These are phyloP conservation scores for Chironomus striatipennis DNA, from an alignment of 1,140 invertebrate genomes.

Conservation along the genomic window DNA sequence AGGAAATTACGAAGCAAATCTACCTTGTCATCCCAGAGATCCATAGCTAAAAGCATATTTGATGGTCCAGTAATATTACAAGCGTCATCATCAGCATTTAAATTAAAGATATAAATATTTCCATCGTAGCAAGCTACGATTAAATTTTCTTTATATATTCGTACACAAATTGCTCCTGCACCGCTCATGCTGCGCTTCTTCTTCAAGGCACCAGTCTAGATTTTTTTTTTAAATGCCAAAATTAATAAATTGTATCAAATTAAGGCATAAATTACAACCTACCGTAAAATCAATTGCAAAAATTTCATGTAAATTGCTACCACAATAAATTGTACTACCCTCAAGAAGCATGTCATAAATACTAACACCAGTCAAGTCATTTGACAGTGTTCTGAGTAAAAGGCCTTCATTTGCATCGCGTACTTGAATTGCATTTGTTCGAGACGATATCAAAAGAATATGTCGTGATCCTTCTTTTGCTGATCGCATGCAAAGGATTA, in stretches of 20 bases:
- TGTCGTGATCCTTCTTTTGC: conserved; percentile 55
- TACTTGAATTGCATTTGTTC: conserved; percentile 53
- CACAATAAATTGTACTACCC: conserved; percentile 55
- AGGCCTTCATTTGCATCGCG: conserved; percentile 55
- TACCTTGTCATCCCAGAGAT: conserved; percentile 52
- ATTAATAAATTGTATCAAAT: conserved; percentile 24
- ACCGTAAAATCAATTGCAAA: conserved; percentile 58
- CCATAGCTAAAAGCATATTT: conserved; percentile 55
- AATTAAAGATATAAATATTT: conserved; percentile 57
- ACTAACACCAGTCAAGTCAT: conserved; percentile 40
- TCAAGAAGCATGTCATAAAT: conserved; percentile 57
- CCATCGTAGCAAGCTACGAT: conserved; percentile 62
- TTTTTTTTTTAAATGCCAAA: background rate
- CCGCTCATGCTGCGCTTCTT: conserved; percentile 46
- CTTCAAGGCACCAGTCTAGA: conserved; percentile 49
- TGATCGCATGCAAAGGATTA: conserved; percentile 54
- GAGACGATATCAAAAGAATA: conserved; percentile 55
- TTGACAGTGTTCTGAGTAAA: conserved; percentile 47
- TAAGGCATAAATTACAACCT: conserved; percentile 31
- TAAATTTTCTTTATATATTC: conserved; percentile 46
- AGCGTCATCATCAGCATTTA: conserved; percentile 41
- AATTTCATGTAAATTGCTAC: conserved; percentile 55
- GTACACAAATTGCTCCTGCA: conserved; percentile 56
- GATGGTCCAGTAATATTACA: conserved; percentile 53
- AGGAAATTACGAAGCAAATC: conserved; percentile 25